Conservation (phyloP, 2,888 invertebrate genomes). For the Cataglyphis cursor region DNA sequence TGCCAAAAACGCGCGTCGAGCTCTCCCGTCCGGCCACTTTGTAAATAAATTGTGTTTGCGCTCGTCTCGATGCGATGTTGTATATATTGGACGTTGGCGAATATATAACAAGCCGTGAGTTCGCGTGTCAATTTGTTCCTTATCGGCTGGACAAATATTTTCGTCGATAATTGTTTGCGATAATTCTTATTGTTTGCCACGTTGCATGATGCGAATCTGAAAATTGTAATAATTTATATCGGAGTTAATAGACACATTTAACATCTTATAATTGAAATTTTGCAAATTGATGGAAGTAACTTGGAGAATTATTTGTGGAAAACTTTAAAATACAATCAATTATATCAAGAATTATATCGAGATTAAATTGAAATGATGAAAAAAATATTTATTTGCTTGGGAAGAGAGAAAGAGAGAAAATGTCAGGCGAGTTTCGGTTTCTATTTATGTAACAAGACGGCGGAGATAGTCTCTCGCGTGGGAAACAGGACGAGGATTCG, state of each 20-base stretch:
- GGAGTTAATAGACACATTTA: not conserved
- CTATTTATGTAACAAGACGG: slow-evolving; percentile 38
- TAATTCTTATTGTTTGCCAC: slow-evolving; percentile 23
- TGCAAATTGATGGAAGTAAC: not conserved
- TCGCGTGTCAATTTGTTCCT: slow-evolving; percentile 69
- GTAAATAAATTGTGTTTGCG: slow-evolving; percentile 48
- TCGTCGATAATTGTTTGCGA: slow-evolving; percentile 57
- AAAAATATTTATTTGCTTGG: slow-evolving; percentile 11
- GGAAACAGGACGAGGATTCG: slow-evolving; percentile 46
- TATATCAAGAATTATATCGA: not conserved
- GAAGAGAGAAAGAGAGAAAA: not conserved
- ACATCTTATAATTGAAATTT: not conserved
- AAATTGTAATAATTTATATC: not conserved
- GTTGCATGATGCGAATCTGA: not conserved
- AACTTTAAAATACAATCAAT: not conserved
- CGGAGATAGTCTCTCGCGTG: slow-evolving; percentile 18
- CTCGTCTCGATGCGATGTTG: not conserved
- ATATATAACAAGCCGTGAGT: slow-evolving; percentile 30
- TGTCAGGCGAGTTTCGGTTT: slow-evolving; percentile 20
- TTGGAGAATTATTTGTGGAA: not conserved
- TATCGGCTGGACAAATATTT: slow-evolving; percentile 68
- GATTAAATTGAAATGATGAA: not conserved
- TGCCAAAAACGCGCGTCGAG: slow-evolving; percentile 54
- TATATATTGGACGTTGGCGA: slow-evolving; percentile 5
- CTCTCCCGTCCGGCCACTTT: slow-evolving; percentile 35